Conservation (phyloP, 2,113 vertebrate species). For the Colaptes auratus region DNA sequence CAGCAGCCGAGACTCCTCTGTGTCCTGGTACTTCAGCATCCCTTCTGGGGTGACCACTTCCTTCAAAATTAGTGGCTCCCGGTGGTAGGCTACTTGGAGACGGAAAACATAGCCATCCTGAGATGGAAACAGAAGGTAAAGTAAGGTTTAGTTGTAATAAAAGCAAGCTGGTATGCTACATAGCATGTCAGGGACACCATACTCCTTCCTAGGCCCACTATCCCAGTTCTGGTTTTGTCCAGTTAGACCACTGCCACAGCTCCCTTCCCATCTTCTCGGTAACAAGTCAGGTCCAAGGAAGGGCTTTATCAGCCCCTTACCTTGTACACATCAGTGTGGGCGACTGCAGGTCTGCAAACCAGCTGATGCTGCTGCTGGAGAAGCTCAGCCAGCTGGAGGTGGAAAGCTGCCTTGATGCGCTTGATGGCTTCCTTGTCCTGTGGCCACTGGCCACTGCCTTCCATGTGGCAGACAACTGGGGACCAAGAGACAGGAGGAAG, state of each 20-base stretch:
- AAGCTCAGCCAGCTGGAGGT: conserved; percentile 87
- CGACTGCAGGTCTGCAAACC: conserved; percentile 77
- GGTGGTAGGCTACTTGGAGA: conserved; percentile 90
- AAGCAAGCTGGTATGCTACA: neutral
- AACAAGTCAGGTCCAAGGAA: neutral
- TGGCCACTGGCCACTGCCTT: conserved; percentile 97
- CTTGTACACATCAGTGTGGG: conserved; percentile 88
- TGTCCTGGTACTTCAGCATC: conserved; percentile 86
- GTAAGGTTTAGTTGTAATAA: neutral
- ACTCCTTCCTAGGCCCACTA: neutral
- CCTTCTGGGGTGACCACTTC: conserved; percentile 85
- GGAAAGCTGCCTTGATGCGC: conserved; percentile 91
- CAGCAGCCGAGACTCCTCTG: conserved; percentile 82
- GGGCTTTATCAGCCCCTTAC: neutral
- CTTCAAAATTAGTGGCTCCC: conserved; percentile 90
- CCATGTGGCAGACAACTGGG: conserved; percentile 94
- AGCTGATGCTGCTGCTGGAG: conserved; percentile 83
- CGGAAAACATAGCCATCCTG: conserved; percentile 93
- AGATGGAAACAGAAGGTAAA: neutral
- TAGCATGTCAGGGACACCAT: neutral
- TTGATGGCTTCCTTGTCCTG: conserved; percentile 86
- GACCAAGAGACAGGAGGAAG: neutral
- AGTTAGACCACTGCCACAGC: neutral
- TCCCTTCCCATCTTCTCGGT: fast-evolving
- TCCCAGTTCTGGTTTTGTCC: neutral